Percentiles rank a stretch among this genome's conserved stretches.
Evolutionary conservation across 2,888 invertebrate species (phyloP).

Genomic region (Nomada fabriciana): DNA sequence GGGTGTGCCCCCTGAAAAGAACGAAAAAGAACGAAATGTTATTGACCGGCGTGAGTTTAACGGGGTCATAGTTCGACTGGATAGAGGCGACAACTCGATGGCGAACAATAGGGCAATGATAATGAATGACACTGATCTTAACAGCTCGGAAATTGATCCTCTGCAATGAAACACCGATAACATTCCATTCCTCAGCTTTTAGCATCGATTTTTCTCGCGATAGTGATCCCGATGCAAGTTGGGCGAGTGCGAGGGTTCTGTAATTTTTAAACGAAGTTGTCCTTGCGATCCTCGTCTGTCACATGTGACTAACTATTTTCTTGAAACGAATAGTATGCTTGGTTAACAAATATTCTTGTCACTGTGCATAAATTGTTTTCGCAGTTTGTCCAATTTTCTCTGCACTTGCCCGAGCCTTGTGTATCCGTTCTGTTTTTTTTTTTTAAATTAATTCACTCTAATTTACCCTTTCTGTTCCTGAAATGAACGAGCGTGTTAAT

Average conservation of each 20-base stretch:
- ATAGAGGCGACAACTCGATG: background rate
- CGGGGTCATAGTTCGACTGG: slow-evolving; percentile 23
- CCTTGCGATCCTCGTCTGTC: too few species aligned
- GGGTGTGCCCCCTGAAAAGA: background rate
- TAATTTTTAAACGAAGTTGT: too few species aligned
- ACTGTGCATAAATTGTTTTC: too few species aligned
- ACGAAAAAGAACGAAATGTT: slow-evolving; percentile 3
- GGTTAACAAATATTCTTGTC: too few species aligned
- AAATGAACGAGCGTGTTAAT: background rate
- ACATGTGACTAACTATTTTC: too few species aligned
- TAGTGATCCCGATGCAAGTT: background rate
- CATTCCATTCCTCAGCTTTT: slow-evolving; percentile 19
- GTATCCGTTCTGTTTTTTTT: too few species aligned
- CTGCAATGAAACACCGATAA: slow-evolving; percentile 7
- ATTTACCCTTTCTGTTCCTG: background rate
- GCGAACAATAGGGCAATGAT: slow-evolving; percentile 17
- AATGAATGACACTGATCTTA: slow-evolving; percentile 6
- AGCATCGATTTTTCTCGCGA: background rate
- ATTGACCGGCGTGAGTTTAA: slow-evolving; percentile 13
- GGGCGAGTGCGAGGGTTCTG: background rate
- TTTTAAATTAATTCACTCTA: too few species aligned
- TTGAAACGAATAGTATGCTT: too few species aligned
- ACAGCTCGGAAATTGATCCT: slow-evolving; percentile 16
- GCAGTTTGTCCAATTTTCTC: too few species aligned
- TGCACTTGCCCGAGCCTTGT: too few species aligned